Percentiles rank a stretch among this genome's conserved stretches.
These are phyloP conservation scores for Carcharodon carcharias DNA, from an alignment of 2,797 vertebrate genomes.

Conservation along the genomic window DNA sequence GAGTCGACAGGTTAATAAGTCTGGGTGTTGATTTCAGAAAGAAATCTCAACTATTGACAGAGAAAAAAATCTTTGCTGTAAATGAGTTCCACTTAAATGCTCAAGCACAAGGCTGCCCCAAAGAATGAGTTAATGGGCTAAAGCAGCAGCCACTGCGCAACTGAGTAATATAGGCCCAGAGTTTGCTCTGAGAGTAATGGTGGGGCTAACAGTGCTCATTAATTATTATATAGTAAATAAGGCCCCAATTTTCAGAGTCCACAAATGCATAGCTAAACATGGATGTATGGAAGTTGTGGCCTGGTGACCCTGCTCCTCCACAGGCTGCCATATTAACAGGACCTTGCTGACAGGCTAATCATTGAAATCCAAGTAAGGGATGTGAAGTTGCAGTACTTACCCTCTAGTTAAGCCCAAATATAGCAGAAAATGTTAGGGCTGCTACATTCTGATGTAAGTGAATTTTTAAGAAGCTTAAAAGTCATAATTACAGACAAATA, in stretches of 20 bases:
- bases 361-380: not conserved
- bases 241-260: not conserved
- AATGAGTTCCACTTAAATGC: too few relatives aligned
- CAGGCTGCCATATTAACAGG: not conserved
- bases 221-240: not conserved
- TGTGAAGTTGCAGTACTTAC: not conserved
- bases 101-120: not conserved
- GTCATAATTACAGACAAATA: not conserved
- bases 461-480: not conserved
- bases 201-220: not conserved
- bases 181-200: not conserved
- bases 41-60: too few relatives aligned
- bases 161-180: not conserved
- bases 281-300: too few relatives aligned
- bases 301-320: not conserved
- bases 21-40: too few relatives aligned
- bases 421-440: not conserved
- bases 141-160: not conserved
- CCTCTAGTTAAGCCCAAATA: not conserved
- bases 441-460: not conserved
- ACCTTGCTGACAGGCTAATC: not conserved
- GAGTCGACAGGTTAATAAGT: too few relatives aligned
- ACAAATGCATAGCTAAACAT: not conserved
- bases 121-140: not conserved
- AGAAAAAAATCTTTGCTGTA: too few relatives aligned